These are phyloP conservation scores for Drosophila insularis DNA, from an alignment of 1,140 invertebrate genomes.

Conservation along the genomic window DNA sequence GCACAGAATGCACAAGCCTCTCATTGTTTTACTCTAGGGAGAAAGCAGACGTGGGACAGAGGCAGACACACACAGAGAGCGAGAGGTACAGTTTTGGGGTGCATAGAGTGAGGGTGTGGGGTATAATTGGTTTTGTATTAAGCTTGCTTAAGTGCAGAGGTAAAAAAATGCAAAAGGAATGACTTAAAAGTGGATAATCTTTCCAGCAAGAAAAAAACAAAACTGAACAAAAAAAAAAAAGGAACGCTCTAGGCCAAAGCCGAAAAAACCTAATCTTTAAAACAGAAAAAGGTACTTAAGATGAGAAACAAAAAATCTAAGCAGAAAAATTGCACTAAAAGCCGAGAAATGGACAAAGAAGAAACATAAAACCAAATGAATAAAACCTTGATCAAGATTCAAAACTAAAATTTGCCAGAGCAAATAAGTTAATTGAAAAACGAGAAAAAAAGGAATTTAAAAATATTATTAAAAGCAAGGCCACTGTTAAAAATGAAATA, in stretches of 20 bases:
- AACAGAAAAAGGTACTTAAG: not conserved
- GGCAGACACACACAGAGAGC: slow-evolving; percentile 27
- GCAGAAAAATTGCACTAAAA: not conserved
- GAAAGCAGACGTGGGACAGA: slow-evolving; percentile 32
- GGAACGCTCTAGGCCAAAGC: not conserved
- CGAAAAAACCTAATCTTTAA: not conserved
- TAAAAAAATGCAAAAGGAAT: not conserved
- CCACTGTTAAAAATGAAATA: no score
- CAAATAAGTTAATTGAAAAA: no score
- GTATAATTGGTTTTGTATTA: slow-evolving; percentile 9
- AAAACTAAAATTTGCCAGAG: no score
- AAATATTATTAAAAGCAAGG: no score
- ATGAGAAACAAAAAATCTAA: not conserved
- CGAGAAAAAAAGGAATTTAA: no score
- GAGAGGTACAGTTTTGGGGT: slow-evolving; percentile 19
- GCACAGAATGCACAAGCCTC: slow-evolving; percentile 48
- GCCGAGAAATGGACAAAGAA: not conserved
- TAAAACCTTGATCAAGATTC: no score
- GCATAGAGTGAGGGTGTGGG: slow-evolving; percentile 38
- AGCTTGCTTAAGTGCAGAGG: not conserved
- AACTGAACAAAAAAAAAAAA: not conserved
- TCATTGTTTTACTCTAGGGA: slow-evolving; percentile 52
- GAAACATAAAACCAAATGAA: not conserved
- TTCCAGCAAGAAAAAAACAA: not conserved
- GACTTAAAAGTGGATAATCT: not conserved